Percentiles rank a stretch among this genome's conserved stretches.
Evolutionary conservation across 2,888 invertebrate species (phyloP).

Genomic region (Ochropleura leucogaster): DNA sequence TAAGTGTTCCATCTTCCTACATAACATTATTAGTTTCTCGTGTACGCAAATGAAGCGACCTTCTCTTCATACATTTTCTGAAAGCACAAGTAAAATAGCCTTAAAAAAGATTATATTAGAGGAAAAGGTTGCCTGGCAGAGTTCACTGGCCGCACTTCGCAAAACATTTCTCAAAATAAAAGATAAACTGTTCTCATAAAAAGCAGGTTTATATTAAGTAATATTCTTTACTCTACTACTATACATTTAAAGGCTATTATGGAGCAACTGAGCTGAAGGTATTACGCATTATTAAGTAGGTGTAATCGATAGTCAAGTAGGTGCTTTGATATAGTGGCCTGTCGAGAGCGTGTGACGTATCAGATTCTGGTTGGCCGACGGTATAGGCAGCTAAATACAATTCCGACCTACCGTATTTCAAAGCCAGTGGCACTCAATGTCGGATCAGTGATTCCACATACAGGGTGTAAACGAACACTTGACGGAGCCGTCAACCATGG

Average conservation of each 20-base stretch:
- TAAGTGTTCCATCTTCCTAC: background rate
- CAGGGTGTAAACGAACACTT: too few species aligned
- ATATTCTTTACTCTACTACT: background rate
- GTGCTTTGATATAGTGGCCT: slow-evolving; percentile 29
- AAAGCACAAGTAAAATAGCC: slow-evolving; percentile 8
- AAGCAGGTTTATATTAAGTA: background rate
- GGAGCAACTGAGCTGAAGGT: background rate
- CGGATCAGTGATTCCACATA: background rate
- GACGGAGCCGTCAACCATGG: too few species aligned
- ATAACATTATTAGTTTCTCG: background rate
- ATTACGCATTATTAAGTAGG: slow-evolving; percentile 15
- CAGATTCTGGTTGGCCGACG: slow-evolving; percentile 29
- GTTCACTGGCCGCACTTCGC: slow-evolving; percentile 2
- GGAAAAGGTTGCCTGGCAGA: slow-evolving; percentile 31
- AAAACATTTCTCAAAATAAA: slow-evolving; percentile 2
- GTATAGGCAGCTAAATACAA: slow-evolving; percentile 25
- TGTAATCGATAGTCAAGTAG: slow-evolving; percentile 23
- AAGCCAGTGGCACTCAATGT: slow-evolving; percentile 19
- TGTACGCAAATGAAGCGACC: background rate
- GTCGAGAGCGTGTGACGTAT: slow-evolving; percentile 20
- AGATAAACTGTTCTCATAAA: background rate
- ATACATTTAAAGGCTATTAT: background rate
- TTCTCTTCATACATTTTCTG: background rate
- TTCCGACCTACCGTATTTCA: slow-evolving; percentile 39
- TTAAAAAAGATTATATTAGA: background rate